phyloP scores from a whole-genome alignment of 2,797 vertebrate genomes.

The Rhinoraja longicauda region DNA sequence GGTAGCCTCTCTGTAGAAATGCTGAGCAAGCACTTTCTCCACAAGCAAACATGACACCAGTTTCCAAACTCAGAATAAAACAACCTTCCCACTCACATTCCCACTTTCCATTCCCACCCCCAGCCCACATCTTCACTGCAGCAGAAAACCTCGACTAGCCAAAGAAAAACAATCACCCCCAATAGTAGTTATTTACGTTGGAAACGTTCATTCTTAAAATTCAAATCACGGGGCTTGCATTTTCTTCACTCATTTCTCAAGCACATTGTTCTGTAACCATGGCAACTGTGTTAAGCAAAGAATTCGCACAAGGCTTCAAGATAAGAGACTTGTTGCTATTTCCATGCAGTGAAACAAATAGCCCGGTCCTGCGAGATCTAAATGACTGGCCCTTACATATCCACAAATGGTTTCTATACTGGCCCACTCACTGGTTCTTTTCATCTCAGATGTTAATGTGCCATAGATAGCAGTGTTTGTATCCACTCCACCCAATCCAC shows the following conservation, averaged over 20 bases:
- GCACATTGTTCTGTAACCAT: neutral
- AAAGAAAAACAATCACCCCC: neutral
- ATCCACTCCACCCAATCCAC: neutral
- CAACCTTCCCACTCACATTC: neutral
- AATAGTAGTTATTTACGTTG: neutral
- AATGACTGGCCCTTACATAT: neutral
- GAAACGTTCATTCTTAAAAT: neutral
- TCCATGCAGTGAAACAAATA: neutral
- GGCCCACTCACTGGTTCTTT: neutral
- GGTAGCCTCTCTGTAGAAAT: neutral
- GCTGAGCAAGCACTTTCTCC: neutral
- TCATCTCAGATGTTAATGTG: neutral
- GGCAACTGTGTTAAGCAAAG: neutral
- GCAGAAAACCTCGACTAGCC: neutral
- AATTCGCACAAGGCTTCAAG: neutral
- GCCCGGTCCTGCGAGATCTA: neutral
- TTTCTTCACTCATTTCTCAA: neutral
- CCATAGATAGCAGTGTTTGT: neutral
- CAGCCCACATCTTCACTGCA: neutral
- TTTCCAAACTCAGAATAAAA: constrained; percentile 7
- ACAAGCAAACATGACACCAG: neutral
- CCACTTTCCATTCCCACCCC: neutral
- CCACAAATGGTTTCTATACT: neutral
- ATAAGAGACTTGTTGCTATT: neutral
- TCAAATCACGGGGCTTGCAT: neutral